A percentile compares a stretch with the other conserved stretches of the same genome.
phyloP scores from a whole-genome alignment of 2,113 vertebrate genomes.

The Festucalex cinctus region DNA sequence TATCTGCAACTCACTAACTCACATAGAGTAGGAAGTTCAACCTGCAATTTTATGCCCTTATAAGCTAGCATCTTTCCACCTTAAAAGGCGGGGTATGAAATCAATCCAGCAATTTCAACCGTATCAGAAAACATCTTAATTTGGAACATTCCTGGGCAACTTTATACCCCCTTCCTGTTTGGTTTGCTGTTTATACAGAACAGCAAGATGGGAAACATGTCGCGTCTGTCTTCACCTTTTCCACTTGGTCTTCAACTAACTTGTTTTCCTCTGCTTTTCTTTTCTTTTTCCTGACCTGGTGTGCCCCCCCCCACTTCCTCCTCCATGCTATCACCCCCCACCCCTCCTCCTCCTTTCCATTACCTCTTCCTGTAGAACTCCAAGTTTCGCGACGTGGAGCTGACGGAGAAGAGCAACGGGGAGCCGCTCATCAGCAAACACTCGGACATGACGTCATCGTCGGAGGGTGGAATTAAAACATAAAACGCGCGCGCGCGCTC shows the following conservation, averaged over 20 bases:
- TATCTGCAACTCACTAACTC: no score
- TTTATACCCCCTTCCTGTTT: not conserved
- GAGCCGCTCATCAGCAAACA: slow-evolving; percentile 1
- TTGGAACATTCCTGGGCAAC: not conserved
- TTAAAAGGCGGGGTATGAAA: no score
- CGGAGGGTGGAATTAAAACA: not conserved
- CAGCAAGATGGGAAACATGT: not conserved
- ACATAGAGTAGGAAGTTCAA: no score
- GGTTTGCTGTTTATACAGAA: not conserved
- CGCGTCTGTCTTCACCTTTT: not conserved
- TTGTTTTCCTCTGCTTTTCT: not conserved
- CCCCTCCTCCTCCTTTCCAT: not conserved
- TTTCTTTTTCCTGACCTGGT: not conserved
- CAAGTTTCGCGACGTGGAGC: slow-evolving; percentile 4
- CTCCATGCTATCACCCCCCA: not conserved
- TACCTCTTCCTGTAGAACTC: not conserved
- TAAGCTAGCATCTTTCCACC: no score
- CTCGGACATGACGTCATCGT: not conserved
- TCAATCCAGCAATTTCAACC: no score
- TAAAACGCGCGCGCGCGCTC: no score
- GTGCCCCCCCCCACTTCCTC: not conserved
- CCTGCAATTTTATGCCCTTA: no score
- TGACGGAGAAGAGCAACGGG: slow-evolving; percentile 10
- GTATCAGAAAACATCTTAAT: no score
- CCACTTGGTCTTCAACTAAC: not conserved